These are phyloP conservation scores for Ophiodon elongatus DNA, from an alignment of 2,113 vertebrate genomes.

Conservation along the genomic window DNA sequence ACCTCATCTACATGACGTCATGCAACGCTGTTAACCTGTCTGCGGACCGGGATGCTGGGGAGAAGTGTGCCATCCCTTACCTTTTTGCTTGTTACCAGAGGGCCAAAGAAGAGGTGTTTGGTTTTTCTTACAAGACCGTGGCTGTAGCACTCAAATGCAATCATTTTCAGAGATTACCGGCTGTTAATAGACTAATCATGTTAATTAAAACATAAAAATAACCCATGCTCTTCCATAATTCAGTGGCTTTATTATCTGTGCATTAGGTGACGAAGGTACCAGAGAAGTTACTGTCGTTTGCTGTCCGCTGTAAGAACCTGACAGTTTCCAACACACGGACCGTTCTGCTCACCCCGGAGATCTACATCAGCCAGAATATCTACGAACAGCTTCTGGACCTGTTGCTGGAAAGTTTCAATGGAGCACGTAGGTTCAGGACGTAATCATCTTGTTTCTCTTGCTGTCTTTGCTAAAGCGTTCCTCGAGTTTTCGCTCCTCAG, in stretches of 20 bases:
- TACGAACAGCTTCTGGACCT: constrained; percentile 95
- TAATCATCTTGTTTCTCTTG: neutral
- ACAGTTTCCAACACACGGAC: constrained; percentile 92
- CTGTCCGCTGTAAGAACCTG: constrained; percentile 92
- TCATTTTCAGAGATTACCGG: neutral
- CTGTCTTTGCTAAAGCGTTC: neutral
- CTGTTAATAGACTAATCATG: constrained; percentile 8
- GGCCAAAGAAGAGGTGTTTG: constrained; percentile 92
- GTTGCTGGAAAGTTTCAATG: constrained; percentile 89
- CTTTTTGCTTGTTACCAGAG: constrained; percentile 95
- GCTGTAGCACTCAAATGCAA: neutral
- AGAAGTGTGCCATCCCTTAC: constrained; percentile 91
- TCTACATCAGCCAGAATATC: constrained; percentile 93
- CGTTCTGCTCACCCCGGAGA: constrained; percentile 95
- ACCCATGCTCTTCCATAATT: constrained; percentile 20
- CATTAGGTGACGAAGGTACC: constrained; percentile 96
- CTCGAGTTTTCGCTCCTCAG: neutral
- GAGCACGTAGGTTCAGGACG: constrained; percentile 87
- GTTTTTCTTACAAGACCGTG: neutral
- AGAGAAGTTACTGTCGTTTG: constrained; percentile 93
- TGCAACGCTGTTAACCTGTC: constrained; percentile 90
- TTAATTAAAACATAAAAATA: constrained; percentile 20
- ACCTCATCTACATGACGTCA: constrained; percentile 95
- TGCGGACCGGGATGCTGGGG: constrained; percentile 94
- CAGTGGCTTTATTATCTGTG: constrained; percentile 4